These are phyloP conservation scores for Aplocera efformata DNA, from an alignment of 2,888 invertebrate genomes.

Conservation along the genomic window DNA sequence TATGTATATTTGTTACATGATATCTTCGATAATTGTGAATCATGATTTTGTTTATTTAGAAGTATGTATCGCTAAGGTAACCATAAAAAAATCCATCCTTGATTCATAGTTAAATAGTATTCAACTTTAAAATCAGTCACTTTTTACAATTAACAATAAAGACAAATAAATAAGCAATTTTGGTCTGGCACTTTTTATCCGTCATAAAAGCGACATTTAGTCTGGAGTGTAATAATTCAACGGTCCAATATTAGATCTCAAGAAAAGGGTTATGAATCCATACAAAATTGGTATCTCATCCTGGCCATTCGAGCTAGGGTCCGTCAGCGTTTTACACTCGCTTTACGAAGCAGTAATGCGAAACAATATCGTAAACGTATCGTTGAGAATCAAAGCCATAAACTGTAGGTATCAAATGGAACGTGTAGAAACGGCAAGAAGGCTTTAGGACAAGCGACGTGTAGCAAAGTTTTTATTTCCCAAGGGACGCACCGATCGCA, in stretches of 20 bases:
- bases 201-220: too few relatives aligned
- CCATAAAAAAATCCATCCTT: too few relatives aligned
- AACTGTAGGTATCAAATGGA: constrained; percentile 72
- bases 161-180: too few relatives aligned
- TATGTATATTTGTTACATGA: too few relatives aligned
- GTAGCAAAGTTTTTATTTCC: constrained; percentile 81
- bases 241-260: constrained; percentile 9
- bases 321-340: constrained; percentile 43
- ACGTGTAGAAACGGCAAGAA: constrained; percentile 70
- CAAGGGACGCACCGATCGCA: constrained; percentile 76
- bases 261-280: constrained; percentile 19
- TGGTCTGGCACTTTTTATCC: background rate
- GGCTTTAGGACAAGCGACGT: constrained; percentile 77
- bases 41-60: too few relatives aligned
- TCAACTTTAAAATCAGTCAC: too few relatives aligned
- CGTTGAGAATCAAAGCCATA: constrained; percentile 75
- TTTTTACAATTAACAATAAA: too few relatives aligned
- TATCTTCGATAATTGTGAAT: too few relatives aligned
- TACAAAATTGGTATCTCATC: constrained; percentile 10
- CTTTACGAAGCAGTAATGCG: constrained; percentile 60
- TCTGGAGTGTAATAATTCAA: constrained; percentile 1
- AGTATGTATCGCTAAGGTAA: too few relatives aligned
- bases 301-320: constrained; percentile 14
- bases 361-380: constrained; percentile 74
- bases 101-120: too few relatives aligned